Evolutionary conservation across 2,888 invertebrate species (phyloP).

Genomic region (Orthosia gothica): DNA sequence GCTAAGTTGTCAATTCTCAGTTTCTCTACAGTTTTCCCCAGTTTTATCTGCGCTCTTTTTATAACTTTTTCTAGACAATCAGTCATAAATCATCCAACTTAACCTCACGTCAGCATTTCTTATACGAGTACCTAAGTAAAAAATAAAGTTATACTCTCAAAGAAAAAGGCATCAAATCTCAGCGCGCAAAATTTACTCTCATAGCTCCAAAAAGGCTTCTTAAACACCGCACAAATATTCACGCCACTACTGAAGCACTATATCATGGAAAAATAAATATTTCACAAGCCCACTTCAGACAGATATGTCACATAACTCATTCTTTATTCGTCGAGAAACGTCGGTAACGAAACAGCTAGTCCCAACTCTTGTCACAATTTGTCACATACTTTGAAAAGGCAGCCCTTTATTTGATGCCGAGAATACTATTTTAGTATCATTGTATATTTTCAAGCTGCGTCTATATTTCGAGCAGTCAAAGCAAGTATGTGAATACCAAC

Average conservation of each 20-base stretch:
- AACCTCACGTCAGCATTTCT: background rate
- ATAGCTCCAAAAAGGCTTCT: conserved; percentile 23
- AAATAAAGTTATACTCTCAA: conserved; percentile 11
- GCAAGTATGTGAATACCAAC: background rate
- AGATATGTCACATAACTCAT: conserved; percentile 61
- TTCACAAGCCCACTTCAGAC: conserved; percentile 52
- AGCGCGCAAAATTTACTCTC: conserved; percentile 10
- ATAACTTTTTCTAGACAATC: background rate
- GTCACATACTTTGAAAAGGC: conserved; percentile 47
- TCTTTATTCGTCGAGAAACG: conserved; percentile 59
- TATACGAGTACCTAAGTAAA: background rate
- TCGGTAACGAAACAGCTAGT: conserved; percentile 63
- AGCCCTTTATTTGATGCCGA: conserved; percentile 54
- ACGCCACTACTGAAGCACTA: conserved; percentile 43
- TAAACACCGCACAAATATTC: conserved; percentile 55
- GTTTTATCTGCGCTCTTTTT: background rate
- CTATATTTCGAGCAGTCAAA: conserved; percentile 11
- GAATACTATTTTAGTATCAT: conserved; percentile 13
- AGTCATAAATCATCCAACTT: conserved; percentile 9
- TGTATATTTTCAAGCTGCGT: conserved; percentile 11
- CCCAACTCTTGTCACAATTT: conserved; percentile 55
- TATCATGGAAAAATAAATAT: conserved; percentile 60
- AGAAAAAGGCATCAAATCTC: conserved; percentile 30
- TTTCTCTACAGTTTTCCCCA: background rate
- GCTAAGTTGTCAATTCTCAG: background rate